Base-by-base conservation (phyloP, 2,888 invertebrate genomes). In the Holacanthella duospinosa region DNA sequence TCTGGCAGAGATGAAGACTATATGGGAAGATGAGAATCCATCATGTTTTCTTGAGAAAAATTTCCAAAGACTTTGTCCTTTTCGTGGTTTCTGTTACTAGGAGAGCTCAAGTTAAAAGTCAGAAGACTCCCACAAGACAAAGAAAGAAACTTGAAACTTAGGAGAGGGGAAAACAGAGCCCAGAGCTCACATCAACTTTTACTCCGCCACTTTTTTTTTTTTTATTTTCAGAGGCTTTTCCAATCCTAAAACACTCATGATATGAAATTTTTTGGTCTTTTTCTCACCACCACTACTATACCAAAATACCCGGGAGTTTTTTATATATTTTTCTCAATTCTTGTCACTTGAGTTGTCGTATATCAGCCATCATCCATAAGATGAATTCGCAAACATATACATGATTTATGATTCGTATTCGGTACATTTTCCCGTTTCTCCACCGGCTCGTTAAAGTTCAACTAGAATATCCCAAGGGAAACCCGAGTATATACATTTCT, bases 171-270 rank as follows among this genome's bases (percentile, higher is more conserved):
- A 6, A 16, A 48, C 6, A 48, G 21, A 16, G 48, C 48, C 48
- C 19, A 48, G 19, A 48, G 48, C 48, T 48, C 48, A 48, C 48
- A 48, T 48, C 16, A 48, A 48, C 48, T 48, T 48, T 48, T 48
- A 48, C 48, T 48, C n/a, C n/a, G n/a, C 21, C 48, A n/a, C 48
- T 21, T 48, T 48, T 48, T n/a, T 9, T 48, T 48, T 48, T 21
- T 21, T 4, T 4, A 48, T 21, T 48, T n/a, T 48, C 19, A 48
- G 19, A n/a, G 19, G 36, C 36, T 36, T 36, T 36, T 9, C 36
- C 16, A 36, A 6, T 36, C 6, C 36, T 16, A 36, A 36, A 36
- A 36, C 16, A 36, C 36, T 36, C 16, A 36, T 36, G 36, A n/a
- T n/a, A n/a, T n/a, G n/a, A 36, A 6, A 36, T 36, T 36, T 36